A percentile compares a stretch with the other conserved stretches of the same genome.
phyloP scores from a whole-genome alignment of 2,797 vertebrate genomes.

The Pseudomugil gertrudae region DNA sequence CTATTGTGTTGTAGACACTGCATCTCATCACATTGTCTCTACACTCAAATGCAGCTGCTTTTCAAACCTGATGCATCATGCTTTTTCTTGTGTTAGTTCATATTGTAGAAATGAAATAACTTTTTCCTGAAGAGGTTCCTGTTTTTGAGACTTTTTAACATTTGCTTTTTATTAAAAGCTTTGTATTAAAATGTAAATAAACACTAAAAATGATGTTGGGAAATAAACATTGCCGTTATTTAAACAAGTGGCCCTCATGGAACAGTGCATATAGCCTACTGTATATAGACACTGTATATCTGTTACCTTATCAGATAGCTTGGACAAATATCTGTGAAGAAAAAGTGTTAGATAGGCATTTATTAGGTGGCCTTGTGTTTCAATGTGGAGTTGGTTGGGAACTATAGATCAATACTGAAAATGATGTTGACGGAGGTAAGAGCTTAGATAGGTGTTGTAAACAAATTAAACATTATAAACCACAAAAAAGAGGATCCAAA shows the following conservation, averaged over 20 bases:
- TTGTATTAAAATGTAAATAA: neutral
- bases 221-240: conserved; percentile 13
- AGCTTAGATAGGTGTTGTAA: conserved; percentile 27
- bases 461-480: conserved; percentile 34
- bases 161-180: neutral
- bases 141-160: neutral
- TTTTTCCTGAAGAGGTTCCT: too few species aligned
- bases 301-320: conserved; percentile 39
- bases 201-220: neutral
- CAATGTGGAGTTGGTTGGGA: conserved; percentile 5
- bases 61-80: too few species aligned
- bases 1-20: too few species aligned
- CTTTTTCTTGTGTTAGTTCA: too few species aligned
- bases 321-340: conserved; percentile 32
- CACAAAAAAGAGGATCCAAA: conserved; percentile 57
- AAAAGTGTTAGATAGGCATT: conserved; percentile 36
- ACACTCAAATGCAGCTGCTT: too few species aligned
- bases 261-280: neutral
- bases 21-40: too few species aligned
- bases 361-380: conserved; percentile 29
- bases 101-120: too few species aligned
- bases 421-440: conserved; percentile 4
- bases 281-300: neutral
- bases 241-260: conserved; percentile 20
- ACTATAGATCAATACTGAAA: conserved; percentile 40